phyloP scores from a whole-genome alignment of 53 echinoderm and acorn worm species.

The Patiria pectinifera region DNA sequence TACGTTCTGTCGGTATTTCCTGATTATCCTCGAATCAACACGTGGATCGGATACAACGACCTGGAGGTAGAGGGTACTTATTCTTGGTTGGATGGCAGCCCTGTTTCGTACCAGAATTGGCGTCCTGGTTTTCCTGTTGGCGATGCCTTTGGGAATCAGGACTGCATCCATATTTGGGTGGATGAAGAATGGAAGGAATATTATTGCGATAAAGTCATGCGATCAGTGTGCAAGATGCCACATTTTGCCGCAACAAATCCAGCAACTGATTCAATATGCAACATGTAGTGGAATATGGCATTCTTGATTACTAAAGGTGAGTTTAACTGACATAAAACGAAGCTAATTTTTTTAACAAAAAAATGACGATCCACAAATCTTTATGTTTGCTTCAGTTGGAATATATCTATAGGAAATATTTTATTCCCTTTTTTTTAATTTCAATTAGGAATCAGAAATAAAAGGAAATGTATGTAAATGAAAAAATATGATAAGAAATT shows the following conservation, averaged over 20 bases:
- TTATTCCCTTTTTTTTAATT: no score
- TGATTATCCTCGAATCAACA: background rate
- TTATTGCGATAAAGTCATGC: background rate
- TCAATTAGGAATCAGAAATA: no score
- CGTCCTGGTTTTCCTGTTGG: slow-evolving; percentile 34
- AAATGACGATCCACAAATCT: no score
- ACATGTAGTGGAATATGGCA: background rate
- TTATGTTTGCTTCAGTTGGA: no score
- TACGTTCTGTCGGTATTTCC: background rate
- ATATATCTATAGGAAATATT: no score
- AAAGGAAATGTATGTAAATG: no score
- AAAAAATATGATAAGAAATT: no score
- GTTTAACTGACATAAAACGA: no score
- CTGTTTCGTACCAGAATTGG: slow-evolving; percentile 31
- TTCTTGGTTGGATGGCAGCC: slow-evolving; percentile 52
- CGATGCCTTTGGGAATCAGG: slow-evolving; percentile 13
- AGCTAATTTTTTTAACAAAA: no score
- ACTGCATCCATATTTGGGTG: background rate
- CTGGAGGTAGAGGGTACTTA: slow-evolving; percentile 34
- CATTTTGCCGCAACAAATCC: background rate
- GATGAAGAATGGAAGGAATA: slow-evolving; percentile 3
- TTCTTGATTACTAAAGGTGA: no score
- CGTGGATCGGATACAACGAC: slow-evolving; percentile 49
- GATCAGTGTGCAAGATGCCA: slow-evolving; percentile 36
- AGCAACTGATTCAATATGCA: background rate